A percentile compares a stretch with the other conserved stretches of the same genome.
These are phyloP conservation scores for Heliangelus exortis DNA, from an alignment of 2,797 vertebrate species.

Conservation along the genomic window DNA sequence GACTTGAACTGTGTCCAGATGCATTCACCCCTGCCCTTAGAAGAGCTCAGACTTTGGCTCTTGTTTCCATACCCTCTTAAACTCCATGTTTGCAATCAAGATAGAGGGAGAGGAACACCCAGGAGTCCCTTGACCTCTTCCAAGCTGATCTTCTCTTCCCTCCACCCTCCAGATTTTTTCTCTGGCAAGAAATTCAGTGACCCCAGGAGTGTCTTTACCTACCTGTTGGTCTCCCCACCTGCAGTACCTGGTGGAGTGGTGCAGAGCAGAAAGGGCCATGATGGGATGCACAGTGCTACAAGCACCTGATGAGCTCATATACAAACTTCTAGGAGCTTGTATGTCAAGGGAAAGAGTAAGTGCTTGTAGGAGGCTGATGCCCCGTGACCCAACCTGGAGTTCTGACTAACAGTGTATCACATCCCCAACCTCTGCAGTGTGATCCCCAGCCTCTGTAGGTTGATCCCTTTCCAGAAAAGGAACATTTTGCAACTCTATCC, in stretches of 20 bases:
- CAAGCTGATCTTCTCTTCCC: not conserved
- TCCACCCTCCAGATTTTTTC: not conserved
- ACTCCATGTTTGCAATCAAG: not conserved
- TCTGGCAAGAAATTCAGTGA: not conserved
- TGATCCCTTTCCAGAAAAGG: not conserved
- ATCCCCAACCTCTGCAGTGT: not conserved
- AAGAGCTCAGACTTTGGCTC: not conserved
- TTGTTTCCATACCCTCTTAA: not conserved
- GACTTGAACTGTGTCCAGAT: not conserved
- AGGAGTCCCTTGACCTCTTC: not conserved
- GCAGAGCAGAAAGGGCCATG: not conserved
- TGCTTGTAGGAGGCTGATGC: not conserved
- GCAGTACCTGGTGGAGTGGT: not conserved
- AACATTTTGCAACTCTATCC: not conserved
- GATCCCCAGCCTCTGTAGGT: not conserved
- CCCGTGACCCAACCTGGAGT: accelerated
- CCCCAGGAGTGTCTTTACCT: not conserved
- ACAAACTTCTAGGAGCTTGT: not conserved
- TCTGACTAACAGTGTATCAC: not conserved
- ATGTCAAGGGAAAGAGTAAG: not conserved
- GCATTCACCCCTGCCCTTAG: not conserved
- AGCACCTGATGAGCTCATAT: not conserved
- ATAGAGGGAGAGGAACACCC: not conserved
- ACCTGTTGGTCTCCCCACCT: not conserved
- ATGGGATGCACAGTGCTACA: not conserved